A percentile compares a stretch with the other conserved stretches of the same genome.
These are phyloP conservation scores for Caenorhabditis panamensis DNA, from an alignment of 2,888 invertebrate species.

Conservation along the genomic window DNA sequence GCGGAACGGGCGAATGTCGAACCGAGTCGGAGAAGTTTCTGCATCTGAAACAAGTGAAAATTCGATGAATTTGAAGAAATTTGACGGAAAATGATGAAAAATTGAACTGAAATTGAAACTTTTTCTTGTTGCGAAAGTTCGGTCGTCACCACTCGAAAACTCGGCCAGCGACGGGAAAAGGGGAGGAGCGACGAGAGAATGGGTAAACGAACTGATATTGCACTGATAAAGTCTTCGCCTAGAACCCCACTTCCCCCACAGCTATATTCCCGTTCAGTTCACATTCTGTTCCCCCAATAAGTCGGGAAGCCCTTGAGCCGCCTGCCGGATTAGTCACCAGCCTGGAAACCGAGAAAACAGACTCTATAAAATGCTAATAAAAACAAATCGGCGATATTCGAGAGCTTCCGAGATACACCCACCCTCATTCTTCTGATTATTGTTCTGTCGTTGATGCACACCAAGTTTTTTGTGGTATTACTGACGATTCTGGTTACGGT, in stretches of 20 bases:
- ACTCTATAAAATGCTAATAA: conserved; percentile 16
- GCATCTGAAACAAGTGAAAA: conserved; percentile 28
- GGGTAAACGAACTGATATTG: too few species aligned
- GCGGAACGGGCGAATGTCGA: conserved; percentile 27
- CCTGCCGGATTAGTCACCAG: conserved; percentile 24
- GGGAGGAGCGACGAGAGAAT: too few species aligned
- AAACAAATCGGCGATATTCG: conserved; percentile 10
- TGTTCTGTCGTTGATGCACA: conserved; percentile 14
- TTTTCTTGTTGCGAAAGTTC: conserved; percentile 1
- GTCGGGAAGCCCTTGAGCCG: conserved; percentile 13
- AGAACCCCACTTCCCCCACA: background rate
- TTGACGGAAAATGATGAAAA: background rate
- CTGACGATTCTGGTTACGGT: conserved; percentile 5
- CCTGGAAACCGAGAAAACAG: conserved; percentile 10
- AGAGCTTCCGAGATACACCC: background rate
- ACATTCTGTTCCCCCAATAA: background rate
- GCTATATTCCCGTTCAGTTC: background rate
- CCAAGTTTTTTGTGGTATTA: background rate
- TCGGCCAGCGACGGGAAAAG: background rate
- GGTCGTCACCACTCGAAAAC: background rate
- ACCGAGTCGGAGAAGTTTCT: conserved; percentile 28
- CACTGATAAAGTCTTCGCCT: too few species aligned
- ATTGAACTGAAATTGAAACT: background rate
- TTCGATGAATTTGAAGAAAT: background rate
- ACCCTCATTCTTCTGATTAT: background rate